A percentile compares a stretch with the other conserved stretches of the same genome.
Evolutionary conservation across 2,113 vertebrate genomes (phyloP).

Genomic region (Gavialis gangeticus): DNA sequence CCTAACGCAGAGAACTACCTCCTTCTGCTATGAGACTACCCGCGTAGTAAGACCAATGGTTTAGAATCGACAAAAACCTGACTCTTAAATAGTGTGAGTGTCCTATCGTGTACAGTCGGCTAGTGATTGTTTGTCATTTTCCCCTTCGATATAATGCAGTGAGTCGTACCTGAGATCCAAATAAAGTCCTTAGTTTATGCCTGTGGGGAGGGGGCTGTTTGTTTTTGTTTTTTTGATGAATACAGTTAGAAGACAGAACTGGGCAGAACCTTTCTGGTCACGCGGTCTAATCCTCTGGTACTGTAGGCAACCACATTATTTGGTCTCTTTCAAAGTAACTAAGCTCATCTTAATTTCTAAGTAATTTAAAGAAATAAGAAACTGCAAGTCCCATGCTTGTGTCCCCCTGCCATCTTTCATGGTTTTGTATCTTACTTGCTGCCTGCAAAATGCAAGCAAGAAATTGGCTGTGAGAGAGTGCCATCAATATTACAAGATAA

Average conservation of each 20-base stretch:
- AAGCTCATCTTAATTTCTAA: background rate
- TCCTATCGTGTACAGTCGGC: background rate
- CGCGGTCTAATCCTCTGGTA: background rate
- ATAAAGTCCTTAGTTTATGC: too few species aligned
- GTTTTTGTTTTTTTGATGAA: background rate
- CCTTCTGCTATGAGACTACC: rapidly evolving
- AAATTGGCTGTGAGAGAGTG: too few species aligned
- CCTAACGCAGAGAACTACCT: too few species aligned
- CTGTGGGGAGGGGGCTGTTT: too few species aligned
- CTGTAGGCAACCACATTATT: background rate
- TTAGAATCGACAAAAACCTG: background rate
- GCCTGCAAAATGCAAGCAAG: background rate
- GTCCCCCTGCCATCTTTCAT: background rate
- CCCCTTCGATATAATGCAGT: background rate
- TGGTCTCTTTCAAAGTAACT: conserved; percentile 55
- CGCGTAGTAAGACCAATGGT: background rate
- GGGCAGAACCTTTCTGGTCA: background rate
- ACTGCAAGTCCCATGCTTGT: background rate
- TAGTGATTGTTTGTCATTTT: background rate
- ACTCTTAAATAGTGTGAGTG: background rate
- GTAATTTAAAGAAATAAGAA: background rate
- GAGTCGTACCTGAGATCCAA: background rate
- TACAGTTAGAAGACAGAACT: background rate
- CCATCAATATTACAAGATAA: too few species aligned
- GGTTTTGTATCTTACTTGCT: background rate